phyloP scores from a whole-genome alignment of 1,140 invertebrate genomes.

The Hermetia illucens region DNA sequence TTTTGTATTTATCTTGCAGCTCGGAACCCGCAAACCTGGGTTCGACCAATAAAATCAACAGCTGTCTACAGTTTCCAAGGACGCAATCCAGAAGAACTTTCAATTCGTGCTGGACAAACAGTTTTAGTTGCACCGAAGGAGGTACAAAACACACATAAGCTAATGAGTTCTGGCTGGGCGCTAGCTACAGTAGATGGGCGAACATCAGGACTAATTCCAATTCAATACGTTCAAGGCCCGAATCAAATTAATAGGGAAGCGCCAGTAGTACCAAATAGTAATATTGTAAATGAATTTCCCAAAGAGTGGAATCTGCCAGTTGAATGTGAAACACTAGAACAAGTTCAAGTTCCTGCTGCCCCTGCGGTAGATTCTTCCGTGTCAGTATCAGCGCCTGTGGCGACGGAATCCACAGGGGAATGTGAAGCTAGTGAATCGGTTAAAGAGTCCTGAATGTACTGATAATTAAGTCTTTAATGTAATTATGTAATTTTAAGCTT shows the following conservation, averaged over 20 bases:
- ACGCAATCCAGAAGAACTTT: conserved; percentile 57
- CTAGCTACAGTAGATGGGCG: conserved; percentile 53
- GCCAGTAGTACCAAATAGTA: too few species aligned
- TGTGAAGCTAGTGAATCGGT: too few species aligned
- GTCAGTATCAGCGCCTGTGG: too few species aligned
- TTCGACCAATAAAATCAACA: conserved; percentile 53
- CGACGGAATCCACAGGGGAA: too few species aligned
- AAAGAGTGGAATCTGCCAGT: too few species aligned
- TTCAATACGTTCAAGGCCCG: conserved; percentile 55
- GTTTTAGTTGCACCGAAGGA: conserved; percentile 70
- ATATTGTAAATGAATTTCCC: too few species aligned
- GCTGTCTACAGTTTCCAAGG: conserved; percentile 65
- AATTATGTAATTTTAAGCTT: too few species aligned
- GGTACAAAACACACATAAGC: conserved; percentile 51
- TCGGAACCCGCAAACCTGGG: conserved; percentile 49
- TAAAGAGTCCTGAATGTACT: too few species aligned
- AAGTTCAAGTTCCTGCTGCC: too few species aligned
- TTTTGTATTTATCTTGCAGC: conserved; percentile 32
- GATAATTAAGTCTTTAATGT: too few species aligned
- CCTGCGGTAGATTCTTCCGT: too few species aligned
- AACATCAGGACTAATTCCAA: conserved; percentile 59
- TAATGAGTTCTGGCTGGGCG: conserved; percentile 57
- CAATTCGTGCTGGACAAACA: conserved; percentile 58
- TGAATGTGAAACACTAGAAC: too few species aligned
- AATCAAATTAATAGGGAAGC: conserved; percentile 22